phyloP scores from a whole-genome alignment of 2,888 invertebrate species.

The Brachylomia viminalis region DNA sequence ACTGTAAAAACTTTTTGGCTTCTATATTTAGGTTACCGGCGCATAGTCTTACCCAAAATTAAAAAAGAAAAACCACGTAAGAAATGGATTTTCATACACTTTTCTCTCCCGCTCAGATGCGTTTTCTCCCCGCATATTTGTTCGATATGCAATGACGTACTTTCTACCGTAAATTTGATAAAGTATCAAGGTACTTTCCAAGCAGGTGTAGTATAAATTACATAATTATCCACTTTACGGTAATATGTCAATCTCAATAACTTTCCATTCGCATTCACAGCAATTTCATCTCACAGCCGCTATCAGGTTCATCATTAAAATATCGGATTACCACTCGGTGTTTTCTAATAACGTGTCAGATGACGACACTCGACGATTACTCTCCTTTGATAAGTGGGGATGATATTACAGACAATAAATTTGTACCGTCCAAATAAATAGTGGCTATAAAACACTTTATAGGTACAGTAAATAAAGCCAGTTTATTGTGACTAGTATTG shows the following conservation, averaged over 20 bases:
- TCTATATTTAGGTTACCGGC: no score
- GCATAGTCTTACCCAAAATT: no score
- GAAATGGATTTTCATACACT: no score
- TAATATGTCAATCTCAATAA: slow-evolving; percentile 41
- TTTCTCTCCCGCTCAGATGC: no score
- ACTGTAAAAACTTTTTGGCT: no score
- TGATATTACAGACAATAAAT: slow-evolving; percentile 71
- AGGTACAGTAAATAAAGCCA: slow-evolving; percentile 64
- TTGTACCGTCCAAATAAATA: slow-evolving; percentile 64
- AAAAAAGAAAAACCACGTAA: no score
- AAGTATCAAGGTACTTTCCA: no score
- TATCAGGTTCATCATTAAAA: slow-evolving; percentile 54
- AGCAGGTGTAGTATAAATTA: no score
- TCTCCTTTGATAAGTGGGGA: slow-evolving; percentile 68
- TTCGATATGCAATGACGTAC: no score
- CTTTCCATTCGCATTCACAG: slow-evolving; percentile 38
- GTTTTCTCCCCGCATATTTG: no score
- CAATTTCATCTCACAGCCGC: slow-evolving; percentile 18
- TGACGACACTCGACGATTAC: slow-evolving; percentile 58
- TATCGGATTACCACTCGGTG: slow-evolving; percentile 56
- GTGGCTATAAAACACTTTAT: slow-evolving; percentile 68
- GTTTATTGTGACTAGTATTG: slow-evolving; percentile 62
- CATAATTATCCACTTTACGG: not conserved
- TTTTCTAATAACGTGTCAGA: slow-evolving; percentile 67
- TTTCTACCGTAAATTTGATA: no score